Evolutionary conservation across 2,888 invertebrate genomes (phyloP), one percentile per base, ranked within the genome.

Genomic region (Charanyca ferruginea): DNA sequence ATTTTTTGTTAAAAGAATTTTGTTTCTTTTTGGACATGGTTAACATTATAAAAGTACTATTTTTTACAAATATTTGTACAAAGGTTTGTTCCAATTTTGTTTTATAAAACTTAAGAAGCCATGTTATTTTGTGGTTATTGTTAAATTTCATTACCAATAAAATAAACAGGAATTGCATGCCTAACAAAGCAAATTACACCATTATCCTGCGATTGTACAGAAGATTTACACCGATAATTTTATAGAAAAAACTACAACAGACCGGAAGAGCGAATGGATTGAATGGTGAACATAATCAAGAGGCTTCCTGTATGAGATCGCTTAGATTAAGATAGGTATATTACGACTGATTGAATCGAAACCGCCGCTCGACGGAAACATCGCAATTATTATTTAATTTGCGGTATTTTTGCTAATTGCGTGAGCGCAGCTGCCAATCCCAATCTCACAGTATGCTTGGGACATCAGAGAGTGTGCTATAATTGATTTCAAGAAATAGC

Each of bases 251-350:
- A 51, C 68, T 53, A 71, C 66, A 69, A 65, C 63, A 4, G 57
- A 64, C 49, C 79, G 81, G 81, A 79, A 70, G 72, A 66, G 42
- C 51, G 66, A 68, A 65, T 53, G 63, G 48, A 63, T 65, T 79
- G 73, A 72, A 76, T 81, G 70, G 73, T 80, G 76, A 62, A 68
- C 65, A 68, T 81, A 81, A 81, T 81, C 64, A 68, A 51, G 49
- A 49, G 13, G 69, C 60, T 74, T 81, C 80, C 79, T 70, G 73
- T 64, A 61, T 42, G 44, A 66, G 52, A 81, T 74, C 62, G 63
- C 58, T 63, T 60, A 60, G 67, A 71, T 79, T 74, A 74, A 73
- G 70, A 55, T 55, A 38, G 16, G 38, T 38, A 48, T 66, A 73
- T 68, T 73, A 76, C 73, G 52, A 71, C 41, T 67, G 62, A 77